Conservation (phyloP, 92 coral and sea anemone genomes). For the Pocillopora grandis region DNA sequence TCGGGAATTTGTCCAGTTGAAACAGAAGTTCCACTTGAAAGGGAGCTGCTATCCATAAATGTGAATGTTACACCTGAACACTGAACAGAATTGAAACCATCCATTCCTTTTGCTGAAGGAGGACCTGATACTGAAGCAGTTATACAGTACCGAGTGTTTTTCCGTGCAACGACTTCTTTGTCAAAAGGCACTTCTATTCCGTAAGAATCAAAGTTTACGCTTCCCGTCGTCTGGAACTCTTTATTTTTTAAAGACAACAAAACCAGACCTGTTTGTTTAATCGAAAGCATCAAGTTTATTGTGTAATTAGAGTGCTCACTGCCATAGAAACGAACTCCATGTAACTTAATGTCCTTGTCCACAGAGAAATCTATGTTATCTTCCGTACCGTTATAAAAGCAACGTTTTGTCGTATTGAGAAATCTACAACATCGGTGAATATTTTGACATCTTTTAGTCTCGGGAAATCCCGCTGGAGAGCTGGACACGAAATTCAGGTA, state of each 20-base stretch:
- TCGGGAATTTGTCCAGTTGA: background rate
- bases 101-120: background rate
- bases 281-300: background rate
- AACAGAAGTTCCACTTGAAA: background rate
- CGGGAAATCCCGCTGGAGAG: too few relatives aligned
- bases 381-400: background rate
- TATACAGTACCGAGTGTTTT: background rate
- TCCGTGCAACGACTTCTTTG: background rate
- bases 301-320: background rate
- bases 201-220: background rate
- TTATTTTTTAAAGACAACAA: too few relatives aligned
- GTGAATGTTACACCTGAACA: background rate
- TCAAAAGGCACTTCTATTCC: background rate
- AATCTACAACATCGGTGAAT: background rate
- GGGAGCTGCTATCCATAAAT: background rate
- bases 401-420: fast-evolving
- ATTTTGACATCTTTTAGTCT: too few relatives aligned
- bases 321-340: background rate
- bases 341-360: background rate
- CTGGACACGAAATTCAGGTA: too few relatives aligned
- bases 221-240: too few relatives aligned
- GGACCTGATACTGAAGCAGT: background rate
- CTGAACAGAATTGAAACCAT: background rate
- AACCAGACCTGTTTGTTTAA: too few relatives aligned
- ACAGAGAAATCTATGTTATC: background rate